phyloP scores from a whole-genome alignment of 2,797 vertebrate species.

The Karalla daura region DNA sequence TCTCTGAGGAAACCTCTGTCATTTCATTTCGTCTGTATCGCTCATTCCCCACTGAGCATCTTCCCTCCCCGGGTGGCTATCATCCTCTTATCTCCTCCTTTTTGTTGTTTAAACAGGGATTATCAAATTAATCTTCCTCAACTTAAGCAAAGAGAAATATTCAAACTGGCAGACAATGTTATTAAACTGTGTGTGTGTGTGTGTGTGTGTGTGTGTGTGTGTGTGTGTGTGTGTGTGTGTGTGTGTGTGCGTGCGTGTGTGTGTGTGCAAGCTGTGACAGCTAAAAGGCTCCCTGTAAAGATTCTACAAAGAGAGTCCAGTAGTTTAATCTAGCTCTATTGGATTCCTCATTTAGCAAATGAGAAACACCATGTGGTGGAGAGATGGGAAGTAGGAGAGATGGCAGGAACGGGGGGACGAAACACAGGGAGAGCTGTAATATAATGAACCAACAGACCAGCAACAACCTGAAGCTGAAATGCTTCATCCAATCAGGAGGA shows the following conservation, averaged over 20 bases:
- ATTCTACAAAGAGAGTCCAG: constrained; percentile 51
- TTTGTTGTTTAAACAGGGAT: constrained; percentile 60
- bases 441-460: constrained; percentile 43
- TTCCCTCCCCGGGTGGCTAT: constrained; percentile 18
- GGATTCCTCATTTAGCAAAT: constrained; percentile 72
- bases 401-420: constrained; percentile 16
- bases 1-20: constrained; percentile 59
- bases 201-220: constrained; percentile 9
- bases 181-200: background rate
- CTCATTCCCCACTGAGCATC: constrained; percentile 20
- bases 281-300: constrained; percentile 55
- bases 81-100: constrained; percentile 45
- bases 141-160: constrained; percentile 44
- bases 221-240: background rate
- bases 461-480: constrained; percentile 42
- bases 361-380: constrained; percentile 64
- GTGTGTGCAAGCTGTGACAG: constrained; percentile 22
- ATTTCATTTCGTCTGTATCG: constrained; percentile 50
- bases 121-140: constrained; percentile 51
- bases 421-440: constrained; percentile 8
- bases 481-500: constrained; percentile 38
- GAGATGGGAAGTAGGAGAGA: constrained; percentile 19
- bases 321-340: constrained; percentile 69
- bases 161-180: constrained; percentile 35
- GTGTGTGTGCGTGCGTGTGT: constrained; percentile 13